Evolutionary conservation across 2,113 vertebrate species (phyloP), one percentile per base, ranked within the genome.

Genomic region (Cyprinodon tularosa): DNA sequence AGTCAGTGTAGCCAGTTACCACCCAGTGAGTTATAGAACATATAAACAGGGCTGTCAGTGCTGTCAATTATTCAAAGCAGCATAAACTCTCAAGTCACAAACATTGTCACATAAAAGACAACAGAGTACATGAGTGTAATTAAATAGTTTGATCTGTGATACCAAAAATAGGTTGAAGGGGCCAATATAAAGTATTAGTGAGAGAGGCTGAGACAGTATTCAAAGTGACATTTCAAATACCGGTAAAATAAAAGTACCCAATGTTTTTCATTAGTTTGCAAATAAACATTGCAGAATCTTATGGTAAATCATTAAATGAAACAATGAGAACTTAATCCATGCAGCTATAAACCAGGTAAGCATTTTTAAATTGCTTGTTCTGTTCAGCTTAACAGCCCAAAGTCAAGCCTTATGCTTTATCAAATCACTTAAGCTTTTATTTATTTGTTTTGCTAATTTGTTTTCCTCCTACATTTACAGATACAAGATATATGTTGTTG

Each of bases 31-130:
- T n/a, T 57, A 20, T 57, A n/a, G n/a, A 57, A 57, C 50, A 57
- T n/a, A 57, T 9, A 57, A 57, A 57, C 9, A 62, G 37, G 37
- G 6, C 37, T 62, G 61, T 38, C 13, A 15, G 4, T 36, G 42
- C 40, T 66, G 64, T 45, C 64, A 42, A 44, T 48, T 11, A 60
- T 57, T 64, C 37, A n/a, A 76, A 71, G 62, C 45, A 67, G 38
- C 9, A 44, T 11, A 40, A 57, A 53, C 38, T 65, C 45, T n/a
- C 8, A 48, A 17, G 36, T 59, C 48, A 50, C 57, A 57, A 8
- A 38, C 42, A 62, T 38, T 22, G 57, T 13, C 40, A 66, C 20
- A 48, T 8, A 66, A 66, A 12, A 59, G 4, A 12, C 62, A 61
- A 61, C 59, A 40, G 15, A 68, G 12, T 37, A n/a, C 42, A 61